Base-by-base conservation (phyloP, 2,888 invertebrate species). In the Andricus curvator region DNA sequence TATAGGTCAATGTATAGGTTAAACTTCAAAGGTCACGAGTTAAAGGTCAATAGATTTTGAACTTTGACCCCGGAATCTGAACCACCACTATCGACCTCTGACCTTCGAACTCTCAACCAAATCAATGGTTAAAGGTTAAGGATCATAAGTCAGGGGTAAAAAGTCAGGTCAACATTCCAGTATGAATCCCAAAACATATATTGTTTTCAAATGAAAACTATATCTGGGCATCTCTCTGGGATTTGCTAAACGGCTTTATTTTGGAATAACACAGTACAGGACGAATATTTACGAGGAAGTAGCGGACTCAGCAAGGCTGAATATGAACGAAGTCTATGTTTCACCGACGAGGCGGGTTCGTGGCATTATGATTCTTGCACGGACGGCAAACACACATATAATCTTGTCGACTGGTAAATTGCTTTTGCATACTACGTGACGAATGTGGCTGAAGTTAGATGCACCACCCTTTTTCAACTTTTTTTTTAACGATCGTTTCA, bases 361-460 rank as follows among this genome's bases (percentile, higher is more conserved):
- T 66, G 66, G 66, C 37, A 66, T 66, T 66, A 66, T 37, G 66
- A 66, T 66, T 66, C 37, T 66, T 66, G 66, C 66, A 66, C n/a
- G 33, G 20, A 20, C 66, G 33, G 37, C 66, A 66, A 66, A n/a
- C 66, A 66, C 37, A 66, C 37, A 17, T 66, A 33, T 66, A 66
- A 37, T 66, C 66, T 66, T 66, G 66, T 66, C 33, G 37, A 37
- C 41, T 66, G 37, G 20, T 66, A 66, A 66, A 66, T 66, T 66
- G 66, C 33, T 66, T 66, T 33, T 41, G 66, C 66, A 33, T 66
- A 37, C 37, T 66, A 33, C 33, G 66, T 66, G 66, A 67, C 66
- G n/a, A 67, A 67, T 67, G 66, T 41, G 13, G 41, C 8, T 13
- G 20, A 29, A 66, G 33, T 70, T 48, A 33, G 48, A 70, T 25